Conservation (phyloP, 92 coral and sea anemone species). For the Paragorgia papillata region DNA sequence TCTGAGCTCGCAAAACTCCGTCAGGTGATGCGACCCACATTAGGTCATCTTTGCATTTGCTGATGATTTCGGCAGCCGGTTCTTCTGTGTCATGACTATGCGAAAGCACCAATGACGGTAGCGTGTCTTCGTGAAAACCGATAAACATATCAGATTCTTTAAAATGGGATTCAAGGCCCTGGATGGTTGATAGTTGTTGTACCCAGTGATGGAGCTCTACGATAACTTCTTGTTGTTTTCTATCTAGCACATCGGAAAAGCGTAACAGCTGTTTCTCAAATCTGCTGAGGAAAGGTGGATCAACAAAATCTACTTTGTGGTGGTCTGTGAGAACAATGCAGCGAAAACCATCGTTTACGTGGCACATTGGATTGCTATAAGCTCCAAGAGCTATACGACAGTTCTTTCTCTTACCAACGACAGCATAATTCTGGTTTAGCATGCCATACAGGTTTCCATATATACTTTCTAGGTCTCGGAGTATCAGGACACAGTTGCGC, state of each 20-base stretch:
- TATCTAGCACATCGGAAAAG: conserved; percentile 46
- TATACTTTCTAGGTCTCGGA: conserved; percentile 52
- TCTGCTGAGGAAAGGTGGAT: conserved; percentile 60
- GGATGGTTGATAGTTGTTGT: conserved; percentile 24
- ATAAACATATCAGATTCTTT: conserved; percentile 48
- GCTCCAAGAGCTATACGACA: conserved; percentile 59
- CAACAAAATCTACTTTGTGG: conserved; percentile 50
- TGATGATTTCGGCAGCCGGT: conserved; percentile 51
- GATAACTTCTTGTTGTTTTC: conserved; percentile 33
- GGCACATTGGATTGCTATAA: conserved; percentile 58
- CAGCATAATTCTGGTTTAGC: conserved; percentile 56
- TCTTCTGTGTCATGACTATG: conserved; percentile 25
- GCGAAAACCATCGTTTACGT: conserved; percentile 51
- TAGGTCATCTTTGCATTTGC: conserved; percentile 70
- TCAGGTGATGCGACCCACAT: conserved; percentile 82
- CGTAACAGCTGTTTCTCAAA: conserved; percentile 53
- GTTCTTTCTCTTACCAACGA: conserved; percentile 55
- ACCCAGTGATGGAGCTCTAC: conserved; percentile 33
- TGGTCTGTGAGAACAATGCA: conserved; percentile 56
- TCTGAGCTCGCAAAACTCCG: conserved; percentile 71
- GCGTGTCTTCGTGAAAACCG: conserved; percentile 43
- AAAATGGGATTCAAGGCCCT: conserved; percentile 20
- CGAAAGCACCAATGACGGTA: conserved; percentile 45
- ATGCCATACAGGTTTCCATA: conserved; percentile 58
- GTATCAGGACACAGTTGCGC: conserved; percentile 47